phyloP scores from a whole-genome alignment of 2,113 vertebrate species.

The Eurystomus gularis region DNA sequence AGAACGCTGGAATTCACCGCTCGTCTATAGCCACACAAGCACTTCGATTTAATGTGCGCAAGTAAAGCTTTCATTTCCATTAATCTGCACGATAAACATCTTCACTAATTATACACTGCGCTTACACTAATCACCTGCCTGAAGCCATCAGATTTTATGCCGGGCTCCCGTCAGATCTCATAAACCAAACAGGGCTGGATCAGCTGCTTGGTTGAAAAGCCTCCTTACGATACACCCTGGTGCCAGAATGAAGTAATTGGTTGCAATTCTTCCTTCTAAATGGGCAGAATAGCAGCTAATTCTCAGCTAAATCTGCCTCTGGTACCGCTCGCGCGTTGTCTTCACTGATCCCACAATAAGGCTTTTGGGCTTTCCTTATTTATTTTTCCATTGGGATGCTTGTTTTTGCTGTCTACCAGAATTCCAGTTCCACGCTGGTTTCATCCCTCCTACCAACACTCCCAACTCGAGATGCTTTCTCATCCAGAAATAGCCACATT shows the following conservation, averaged over 20 bases:
- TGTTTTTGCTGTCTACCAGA: background rate
- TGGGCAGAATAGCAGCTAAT: background rate
- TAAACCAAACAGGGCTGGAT: background rate
- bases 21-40: background rate
- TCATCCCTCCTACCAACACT: background rate
- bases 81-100: constrained; percentile 5
- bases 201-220: background rate
- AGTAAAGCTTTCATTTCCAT: background rate
- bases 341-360: background rate
- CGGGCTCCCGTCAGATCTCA: background rate
- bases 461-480: background rate
- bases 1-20: background rate
- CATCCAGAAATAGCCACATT: accelerated
- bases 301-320: background rate
- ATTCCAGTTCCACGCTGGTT: background rate
- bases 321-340: accelerated
- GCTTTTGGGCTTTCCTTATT: accelerated
- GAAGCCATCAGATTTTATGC: background rate
- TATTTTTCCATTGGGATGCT: background rate
- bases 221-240: background rate
- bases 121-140: constrained; percentile 36
- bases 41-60: background rate
- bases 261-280: background rate
- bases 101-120: background rate
- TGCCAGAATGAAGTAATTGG: accelerated